Base-by-base conservation (phyloP, 2,113 vertebrate genomes). In the Malaclemys terrapin region DNA sequence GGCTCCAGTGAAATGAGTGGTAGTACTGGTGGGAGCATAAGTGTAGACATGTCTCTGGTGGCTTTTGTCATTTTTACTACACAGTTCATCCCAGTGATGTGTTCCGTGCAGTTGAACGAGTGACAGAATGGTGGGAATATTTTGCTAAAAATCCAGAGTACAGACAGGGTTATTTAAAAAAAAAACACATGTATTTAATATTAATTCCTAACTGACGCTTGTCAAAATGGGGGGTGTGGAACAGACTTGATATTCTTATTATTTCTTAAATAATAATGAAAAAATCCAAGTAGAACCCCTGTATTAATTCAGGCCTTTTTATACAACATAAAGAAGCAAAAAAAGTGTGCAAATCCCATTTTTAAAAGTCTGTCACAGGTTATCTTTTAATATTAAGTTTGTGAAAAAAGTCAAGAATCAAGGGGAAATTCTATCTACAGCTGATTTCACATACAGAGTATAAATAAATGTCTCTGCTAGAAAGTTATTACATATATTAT, bases 221-320 rank as follows among this genome's bases (percentile, higher is more conserved):
- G 45, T 78, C n/a, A 88, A 56, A 96, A 69, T 24, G 11, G 22
- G 25, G 53, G 49, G 42, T 6, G 45, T 5, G 84, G 16, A 45
- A 29, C 0, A 0, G 52, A 8, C 47, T 52, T 80, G 56, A 20
- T 54, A 53, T 27, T 82, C 85, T 53, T 78, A 25, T 5, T 47
- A 27, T 78, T 47, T 78, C 12, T 78, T 11, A 27, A 78, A 78
- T 72, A 72, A 38, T 38, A 38, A 72, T 45, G 24, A 76, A 76
- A 76, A 62, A 86, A n/a, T 7, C 16, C 62, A 78, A 6, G 9
- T 82, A 84, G 25, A 86, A 69, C 9, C 10, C 38, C 80, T 3
- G 20, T 89, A 93, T 91, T 92, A 19, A 50, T 91, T 94, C 88
- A 89, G 83, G 65, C 81, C 57, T 96, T 13, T 92, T 94, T 90